These are phyloP conservation scores for Drosophila pullipes DNA, from an alignment of 2,888 invertebrate species.

Conservation along the genomic window DNA sequence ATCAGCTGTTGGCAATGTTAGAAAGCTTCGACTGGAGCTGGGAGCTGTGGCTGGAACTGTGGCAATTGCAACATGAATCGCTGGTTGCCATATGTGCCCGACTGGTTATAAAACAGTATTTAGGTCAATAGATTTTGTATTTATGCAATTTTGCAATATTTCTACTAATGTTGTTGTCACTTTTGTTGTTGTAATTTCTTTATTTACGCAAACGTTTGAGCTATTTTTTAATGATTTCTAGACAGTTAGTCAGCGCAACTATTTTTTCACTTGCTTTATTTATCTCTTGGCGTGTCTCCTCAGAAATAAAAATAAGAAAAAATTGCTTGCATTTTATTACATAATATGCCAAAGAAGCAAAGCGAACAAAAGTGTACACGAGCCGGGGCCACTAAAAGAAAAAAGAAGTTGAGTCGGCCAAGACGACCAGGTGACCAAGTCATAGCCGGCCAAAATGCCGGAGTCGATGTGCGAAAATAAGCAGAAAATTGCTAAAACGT, in stretches of 20 bases:
- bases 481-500: slow-evolving; percentile 76
- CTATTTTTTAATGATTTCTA: slow-evolving; percentile 77
- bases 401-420: slow-evolving; percentile 39
- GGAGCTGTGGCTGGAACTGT: slow-evolving; percentile 38
- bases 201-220: slow-evolving; percentile 76
- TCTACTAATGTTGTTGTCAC: slow-evolving; percentile 5
- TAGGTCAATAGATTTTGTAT: slow-evolving; percentile 78
- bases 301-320: slow-evolving; percentile 24
- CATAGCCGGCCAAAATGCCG: slow-evolving; percentile 49
- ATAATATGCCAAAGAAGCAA: slow-evolving; percentile 76
- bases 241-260: slow-evolving; percentile 28
- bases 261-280: slow-evolving; percentile 18
- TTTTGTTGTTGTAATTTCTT: slow-evolving; percentile 50
- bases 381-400: slow-evolving; percentile 15
- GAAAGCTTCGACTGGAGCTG: slow-evolving; percentile 53
- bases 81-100: slow-evolving; percentile 72
- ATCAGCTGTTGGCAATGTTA: slow-evolving; percentile 66
- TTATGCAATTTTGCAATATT: slow-evolving; percentile 67
- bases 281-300: slow-evolving; percentile 25
- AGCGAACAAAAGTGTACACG: slow-evolving; percentile 34
- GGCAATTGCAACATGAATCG: slow-evolving; percentile 60
- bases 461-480: slow-evolving; percentile 67
- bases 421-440: slow-evolving; percentile 67
- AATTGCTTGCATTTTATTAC: slow-evolving; percentile 56
- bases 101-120: slow-evolving; percentile 76